A percentile compares a stretch with the other conserved stretches of the same genome.
Evolutionary conservation across 2,113 vertebrate genomes (phyloP).

Genomic region (Cercocebus atys): DNA sequence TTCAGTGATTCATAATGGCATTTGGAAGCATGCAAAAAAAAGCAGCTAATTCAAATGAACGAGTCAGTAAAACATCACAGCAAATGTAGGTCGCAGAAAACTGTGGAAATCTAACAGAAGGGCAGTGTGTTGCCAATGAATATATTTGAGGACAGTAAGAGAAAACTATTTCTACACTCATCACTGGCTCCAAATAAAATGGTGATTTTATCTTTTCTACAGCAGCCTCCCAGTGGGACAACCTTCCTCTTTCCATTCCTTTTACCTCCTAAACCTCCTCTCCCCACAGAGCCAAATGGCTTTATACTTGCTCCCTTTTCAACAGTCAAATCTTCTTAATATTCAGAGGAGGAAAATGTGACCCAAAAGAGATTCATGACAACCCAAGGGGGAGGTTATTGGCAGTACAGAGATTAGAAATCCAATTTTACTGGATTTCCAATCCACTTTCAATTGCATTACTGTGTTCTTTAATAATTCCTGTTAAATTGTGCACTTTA

Average conservation of each 20-base stretch:
- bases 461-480: conserved; percentile 54
- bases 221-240: not conserved
- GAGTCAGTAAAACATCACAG: conserved; percentile 57
- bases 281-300: not conserved
- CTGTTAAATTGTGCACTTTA: conserved; percentile 18
- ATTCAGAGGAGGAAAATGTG: conserved; percentile 27
- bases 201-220: not conserved
- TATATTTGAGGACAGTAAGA: not conserved
- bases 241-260: not conserved
- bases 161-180: conserved; percentile 5
- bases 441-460: conserved; percentile 44
- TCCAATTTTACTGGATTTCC: conserved; percentile 63
- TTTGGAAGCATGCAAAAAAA: conserved; percentile 44
- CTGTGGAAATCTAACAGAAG: conserved; percentile 41
- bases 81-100: conserved; percentile 63
- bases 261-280: not conserved
- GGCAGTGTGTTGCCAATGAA: not conserved
- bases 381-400: not conserved
- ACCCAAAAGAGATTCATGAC: conserved; percentile 23
- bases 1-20: conserved; percentile 53
- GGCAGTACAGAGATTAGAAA: conserved; percentile 45
- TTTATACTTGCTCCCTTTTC: conserved; percentile 10
- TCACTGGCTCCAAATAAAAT: not conserved
- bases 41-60: conserved; percentile 63
- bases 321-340: conserved; percentile 41